Conservation (phyloP, 2,797 vertebrate genomes). For the Macrochelys suwanniensis region DNA sequence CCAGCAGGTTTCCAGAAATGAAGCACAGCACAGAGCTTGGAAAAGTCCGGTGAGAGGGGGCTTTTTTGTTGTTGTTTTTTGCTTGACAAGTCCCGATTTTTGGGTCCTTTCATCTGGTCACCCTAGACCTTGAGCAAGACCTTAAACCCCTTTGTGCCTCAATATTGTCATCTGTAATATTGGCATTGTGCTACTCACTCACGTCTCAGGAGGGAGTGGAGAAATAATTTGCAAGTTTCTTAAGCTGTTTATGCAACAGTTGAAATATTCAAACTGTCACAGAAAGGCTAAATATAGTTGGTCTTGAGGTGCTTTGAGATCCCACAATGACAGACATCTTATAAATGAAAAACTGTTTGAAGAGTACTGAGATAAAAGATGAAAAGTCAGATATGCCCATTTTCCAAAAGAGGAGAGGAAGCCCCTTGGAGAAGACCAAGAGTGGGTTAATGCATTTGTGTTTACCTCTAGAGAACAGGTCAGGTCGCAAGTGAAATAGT, state of each 20-base stretch:
- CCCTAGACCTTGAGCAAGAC: no score
- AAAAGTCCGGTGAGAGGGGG: no score
- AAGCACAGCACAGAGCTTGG: no score
- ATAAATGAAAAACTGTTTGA: slow-evolving; percentile 17
- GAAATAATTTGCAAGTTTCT: neutral
- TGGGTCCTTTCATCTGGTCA: no score
- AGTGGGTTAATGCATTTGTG: slow-evolving; percentile 33
- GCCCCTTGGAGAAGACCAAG: neutral
- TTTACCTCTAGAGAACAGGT: slow-evolving; percentile 38
- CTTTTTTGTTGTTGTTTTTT: no score
- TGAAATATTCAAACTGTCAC: neutral
- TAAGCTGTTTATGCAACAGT: slow-evolving; percentile 26
- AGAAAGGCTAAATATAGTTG: slow-evolving; percentile 44
- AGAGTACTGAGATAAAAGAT: neutral
- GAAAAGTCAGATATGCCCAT: neutral
- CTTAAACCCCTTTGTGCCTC: neutral
- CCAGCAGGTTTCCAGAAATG: no score
- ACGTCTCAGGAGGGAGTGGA: neutral
- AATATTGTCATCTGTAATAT: slow-evolving; percentile 31
- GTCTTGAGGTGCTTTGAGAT: neutral
- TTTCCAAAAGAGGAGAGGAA: slow-evolving; percentile 29
- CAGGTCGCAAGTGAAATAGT: neutral
- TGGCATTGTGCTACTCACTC: slow-evolving; percentile 12
- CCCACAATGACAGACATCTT: neutral
- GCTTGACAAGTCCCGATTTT: no score